Percentiles rank a stretch among this genome's conserved stretches.
phyloP scores from a whole-genome alignment of 2,888 invertebrate species.

The Apamea sordens region DNA sequence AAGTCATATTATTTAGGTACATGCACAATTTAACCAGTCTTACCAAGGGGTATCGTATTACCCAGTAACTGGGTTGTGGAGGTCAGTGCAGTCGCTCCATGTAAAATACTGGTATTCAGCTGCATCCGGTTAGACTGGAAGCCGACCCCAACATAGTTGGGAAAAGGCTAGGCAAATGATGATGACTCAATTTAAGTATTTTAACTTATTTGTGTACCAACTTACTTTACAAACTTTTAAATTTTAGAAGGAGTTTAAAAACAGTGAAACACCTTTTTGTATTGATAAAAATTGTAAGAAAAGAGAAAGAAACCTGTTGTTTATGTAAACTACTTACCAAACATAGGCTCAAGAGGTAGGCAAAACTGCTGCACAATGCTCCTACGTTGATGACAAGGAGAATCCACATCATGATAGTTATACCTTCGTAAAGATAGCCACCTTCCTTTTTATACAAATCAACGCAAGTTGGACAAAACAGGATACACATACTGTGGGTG shows the following conservation, averaged over 20 bases:
- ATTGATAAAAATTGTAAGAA: background rate
- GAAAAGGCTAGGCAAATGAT: too few species aligned
- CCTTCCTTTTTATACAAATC: slow-evolving; percentile 48
- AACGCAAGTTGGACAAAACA: slow-evolving; percentile 65
- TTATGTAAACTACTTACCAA: slow-evolving; percentile 60
- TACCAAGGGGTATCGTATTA: too few species aligned
- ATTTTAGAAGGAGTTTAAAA: background rate
- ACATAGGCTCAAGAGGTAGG: slow-evolving; percentile 70
- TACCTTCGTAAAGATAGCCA: slow-evolving; percentile 11
- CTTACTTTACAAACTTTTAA: background rate
- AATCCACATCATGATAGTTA: slow-evolving; percentile 65
- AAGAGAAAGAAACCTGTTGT: background rate
- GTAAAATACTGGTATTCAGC: too few species aligned
- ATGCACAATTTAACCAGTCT: too few species aligned
- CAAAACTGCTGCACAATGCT: slow-evolving; percentile 67
- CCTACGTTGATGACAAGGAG: slow-evolving; percentile 65
- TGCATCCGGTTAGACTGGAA: too few species aligned
- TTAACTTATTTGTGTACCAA: background rate
- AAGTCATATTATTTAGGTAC: background rate
- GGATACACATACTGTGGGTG: slow-evolving; percentile 55
- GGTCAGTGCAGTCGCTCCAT: too few species aligned
- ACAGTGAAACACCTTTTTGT: background rate
- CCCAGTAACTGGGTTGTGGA: too few species aligned
- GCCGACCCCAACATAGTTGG: too few species aligned
- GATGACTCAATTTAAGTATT: background rate